Conservation (phyloP, 2,888 invertebrate genomes). For the Oligia latruncula region DNA sequence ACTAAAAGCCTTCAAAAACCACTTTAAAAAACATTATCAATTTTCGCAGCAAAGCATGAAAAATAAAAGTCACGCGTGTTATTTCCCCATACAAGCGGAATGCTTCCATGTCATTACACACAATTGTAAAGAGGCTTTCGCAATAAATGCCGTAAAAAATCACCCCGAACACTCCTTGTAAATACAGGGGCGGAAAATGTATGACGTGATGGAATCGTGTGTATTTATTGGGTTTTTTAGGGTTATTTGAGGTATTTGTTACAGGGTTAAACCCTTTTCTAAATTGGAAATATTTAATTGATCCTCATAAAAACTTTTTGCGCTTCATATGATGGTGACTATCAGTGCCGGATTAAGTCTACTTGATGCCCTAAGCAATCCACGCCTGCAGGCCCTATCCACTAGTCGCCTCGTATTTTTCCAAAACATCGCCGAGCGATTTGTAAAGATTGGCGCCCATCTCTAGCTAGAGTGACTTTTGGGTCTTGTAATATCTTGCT, state of each 20-base stretch:
- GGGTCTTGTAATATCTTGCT: too few relatives aligned
- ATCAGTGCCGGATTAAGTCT: too few relatives aligned
- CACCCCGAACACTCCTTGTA: slow-evolving; percentile 45
- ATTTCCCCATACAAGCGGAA: slow-evolving; percentile 65
- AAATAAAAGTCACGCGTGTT: slow-evolving; percentile 28
- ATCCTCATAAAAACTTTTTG: not conserved
- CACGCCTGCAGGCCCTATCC: too few relatives aligned
- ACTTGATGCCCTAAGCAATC: too few relatives aligned
- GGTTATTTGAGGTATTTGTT: not conserved
- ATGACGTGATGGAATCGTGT: not conserved
- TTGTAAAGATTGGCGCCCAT: too few relatives aligned
- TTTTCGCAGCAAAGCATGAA: slow-evolving; percentile 15
- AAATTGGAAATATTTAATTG: not conserved
- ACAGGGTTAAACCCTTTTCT: not conserved
- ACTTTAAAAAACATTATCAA: slow-evolving; percentile 5
- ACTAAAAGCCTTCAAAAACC: not conserved
- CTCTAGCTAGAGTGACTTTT: too few relatives aligned
- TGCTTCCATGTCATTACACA: slow-evolving; percentile 75
- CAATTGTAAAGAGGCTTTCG: slow-evolving; percentile 70
- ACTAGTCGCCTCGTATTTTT: too few relatives aligned
- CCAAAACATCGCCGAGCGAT: too few relatives aligned
- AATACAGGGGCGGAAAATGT: slow-evolving; percentile 16
- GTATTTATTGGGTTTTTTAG: slow-evolving; percentile 6
- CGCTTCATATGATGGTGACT: not conserved
- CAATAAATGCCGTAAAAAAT: slow-evolving; percentile 68